Conservation (phyloP, 2,113 vertebrate species). For the Beaufortia kweichowensis region DNA sequence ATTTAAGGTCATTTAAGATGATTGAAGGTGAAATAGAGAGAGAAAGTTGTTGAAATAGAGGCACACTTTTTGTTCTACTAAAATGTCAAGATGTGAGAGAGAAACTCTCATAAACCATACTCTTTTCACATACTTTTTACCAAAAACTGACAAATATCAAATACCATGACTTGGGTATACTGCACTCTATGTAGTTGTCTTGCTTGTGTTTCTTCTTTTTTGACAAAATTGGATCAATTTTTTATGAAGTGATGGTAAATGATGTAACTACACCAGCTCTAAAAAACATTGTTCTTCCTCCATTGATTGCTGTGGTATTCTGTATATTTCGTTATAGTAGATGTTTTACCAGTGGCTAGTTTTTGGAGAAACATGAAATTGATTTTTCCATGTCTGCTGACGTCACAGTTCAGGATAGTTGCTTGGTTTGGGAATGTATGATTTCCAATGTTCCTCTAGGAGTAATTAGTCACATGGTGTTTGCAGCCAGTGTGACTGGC, state of each 20-base stretch:
- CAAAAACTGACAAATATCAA: not conserved
- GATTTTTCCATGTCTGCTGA: not conserved
- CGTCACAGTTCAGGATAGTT: not conserved
- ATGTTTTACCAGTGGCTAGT: not conserved
- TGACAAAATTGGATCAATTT: too few relatives aligned
- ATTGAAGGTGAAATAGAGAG: slow-evolving; percentile 18
- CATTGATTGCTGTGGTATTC: not conserved
- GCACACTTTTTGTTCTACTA: not conserved
- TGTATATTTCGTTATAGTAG: not conserved
- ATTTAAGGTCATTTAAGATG: not conserved
- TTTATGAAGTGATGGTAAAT: not conserved
- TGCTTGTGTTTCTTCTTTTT: too few relatives aligned
- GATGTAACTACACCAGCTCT: not conserved
- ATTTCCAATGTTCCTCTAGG: not conserved
- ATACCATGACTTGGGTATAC: too few relatives aligned
- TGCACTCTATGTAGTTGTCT: too few relatives aligned
- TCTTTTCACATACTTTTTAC: not conserved
- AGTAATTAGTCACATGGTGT: too few relatives aligned
- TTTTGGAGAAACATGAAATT: not conserved
- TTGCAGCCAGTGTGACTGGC: too few relatives aligned
- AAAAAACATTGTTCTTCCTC: not conserved
- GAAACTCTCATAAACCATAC: not conserved
- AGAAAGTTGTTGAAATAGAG: not conserved
- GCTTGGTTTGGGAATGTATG: not conserved
- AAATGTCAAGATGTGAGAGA: not conserved